Conservation (phyloP, 2,113 vertebrate genomes). For the Hydropotes inermis region DNA sequence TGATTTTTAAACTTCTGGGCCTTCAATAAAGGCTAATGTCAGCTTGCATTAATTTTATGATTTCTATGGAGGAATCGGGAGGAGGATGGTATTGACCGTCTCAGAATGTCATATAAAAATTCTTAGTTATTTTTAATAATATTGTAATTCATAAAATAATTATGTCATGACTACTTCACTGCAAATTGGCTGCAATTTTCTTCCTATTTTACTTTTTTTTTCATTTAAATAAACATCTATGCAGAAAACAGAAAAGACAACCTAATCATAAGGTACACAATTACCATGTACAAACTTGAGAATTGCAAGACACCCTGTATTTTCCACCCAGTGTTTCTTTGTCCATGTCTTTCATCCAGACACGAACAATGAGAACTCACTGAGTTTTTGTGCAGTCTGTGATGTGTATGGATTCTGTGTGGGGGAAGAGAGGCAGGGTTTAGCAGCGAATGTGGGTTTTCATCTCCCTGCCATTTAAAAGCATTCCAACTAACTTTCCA, state of each 20-base stretch:
- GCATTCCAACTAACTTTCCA: constrained; percentile 49
- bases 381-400: background rate
- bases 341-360: background rate
- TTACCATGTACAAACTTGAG: background rate
- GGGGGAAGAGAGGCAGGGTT: background rate
- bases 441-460: background rate
- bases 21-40: background rate
- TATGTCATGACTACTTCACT: background rate
- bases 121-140: background rate
- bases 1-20: background rate
- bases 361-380: background rate
- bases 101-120: background rate
- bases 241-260: background rate
- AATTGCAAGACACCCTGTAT: background rate
- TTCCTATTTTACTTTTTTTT: constrained; percentile 39
- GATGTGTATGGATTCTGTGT: background rate
- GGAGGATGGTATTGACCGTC: background rate
- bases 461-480: constrained; percentile 36
- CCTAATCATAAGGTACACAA: background rate
- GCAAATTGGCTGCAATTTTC: background rate
- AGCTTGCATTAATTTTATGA: background rate
- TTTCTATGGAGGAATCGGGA: background rate
- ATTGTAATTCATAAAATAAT: background rate
- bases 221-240: background rate
- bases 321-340: background rate